These are phyloP conservation scores for Ciconia maguari DNA, from an alignment of 2,113 vertebrate genomes.

Conservation along the genomic window DNA sequence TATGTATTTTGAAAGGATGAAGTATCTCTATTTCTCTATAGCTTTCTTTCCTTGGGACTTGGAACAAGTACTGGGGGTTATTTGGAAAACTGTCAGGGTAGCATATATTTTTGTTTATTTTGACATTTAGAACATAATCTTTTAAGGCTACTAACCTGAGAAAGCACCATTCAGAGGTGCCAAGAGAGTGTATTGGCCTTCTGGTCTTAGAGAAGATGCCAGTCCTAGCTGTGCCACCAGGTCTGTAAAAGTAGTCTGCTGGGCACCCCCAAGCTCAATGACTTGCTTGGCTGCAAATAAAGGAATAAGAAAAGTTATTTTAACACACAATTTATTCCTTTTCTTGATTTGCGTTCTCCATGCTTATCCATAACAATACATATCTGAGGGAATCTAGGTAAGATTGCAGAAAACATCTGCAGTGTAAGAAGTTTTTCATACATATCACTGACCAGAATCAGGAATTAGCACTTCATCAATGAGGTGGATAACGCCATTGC, in stretches of 20 bases:
- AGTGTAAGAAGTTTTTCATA: background rate
- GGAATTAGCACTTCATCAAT: conserved; percentile 92
- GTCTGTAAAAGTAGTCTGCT: conserved; percentile 87
- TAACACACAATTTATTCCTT: background rate
- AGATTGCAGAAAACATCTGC: background rate
- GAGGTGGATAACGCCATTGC: conserved; percentile 93
- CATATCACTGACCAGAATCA: conserved; percentile 86
- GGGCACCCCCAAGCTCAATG: conserved; percentile 84
- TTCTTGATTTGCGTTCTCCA: background rate
- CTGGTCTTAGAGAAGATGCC: conserved; percentile 76
- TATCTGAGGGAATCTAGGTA: background rate
- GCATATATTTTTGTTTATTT: background rate
- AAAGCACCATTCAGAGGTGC: conserved; percentile 89
- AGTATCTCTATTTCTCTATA: background rate
- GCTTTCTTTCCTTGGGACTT: background rate
- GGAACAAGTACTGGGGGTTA: background rate
- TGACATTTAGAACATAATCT: background rate
- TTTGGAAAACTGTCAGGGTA: background rate
- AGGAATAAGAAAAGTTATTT: background rate
- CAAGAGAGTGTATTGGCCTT: conserved; percentile 88
- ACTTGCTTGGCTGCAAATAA: conserved; percentile 89
- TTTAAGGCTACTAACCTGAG: conserved; percentile 77
- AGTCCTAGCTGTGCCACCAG: conserved; percentile 88
- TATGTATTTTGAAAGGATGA: background rate
- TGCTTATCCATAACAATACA: background rate